Evolutionary conservation across 2,797 vertebrate species (phyloP).

Genomic region (Aratinga solstitialis): DNA sequence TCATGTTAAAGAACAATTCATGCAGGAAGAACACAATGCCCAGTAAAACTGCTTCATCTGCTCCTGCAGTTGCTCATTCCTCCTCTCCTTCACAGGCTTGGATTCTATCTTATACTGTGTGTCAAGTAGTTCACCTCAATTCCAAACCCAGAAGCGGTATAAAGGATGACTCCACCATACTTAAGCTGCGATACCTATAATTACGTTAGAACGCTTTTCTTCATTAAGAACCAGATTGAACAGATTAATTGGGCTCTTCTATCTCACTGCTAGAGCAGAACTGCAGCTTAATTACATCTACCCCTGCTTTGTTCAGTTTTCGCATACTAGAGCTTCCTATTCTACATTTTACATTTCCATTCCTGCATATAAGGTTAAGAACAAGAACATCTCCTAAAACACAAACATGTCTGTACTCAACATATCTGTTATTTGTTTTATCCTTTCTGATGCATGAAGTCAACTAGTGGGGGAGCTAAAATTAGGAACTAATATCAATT

Average conservation of each 20-base stretch:
- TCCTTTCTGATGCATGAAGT: neutral
- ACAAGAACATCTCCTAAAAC: neutral
- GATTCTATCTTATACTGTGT: neutral
- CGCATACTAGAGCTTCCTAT: neutral
- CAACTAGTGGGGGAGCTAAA: neutral
- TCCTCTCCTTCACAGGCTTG: neutral
- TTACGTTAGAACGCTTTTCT: neutral
- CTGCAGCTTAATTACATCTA: neutral
- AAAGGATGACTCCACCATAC: neutral
- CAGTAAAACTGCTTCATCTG: neutral
- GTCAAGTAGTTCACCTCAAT: neutral
- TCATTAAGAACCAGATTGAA: neutral
- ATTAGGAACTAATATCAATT: neutral
- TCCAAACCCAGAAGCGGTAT: neutral
- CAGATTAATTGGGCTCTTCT: neutral
- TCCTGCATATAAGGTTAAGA: neutral
- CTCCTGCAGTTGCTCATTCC: neutral
- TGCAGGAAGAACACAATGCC: neutral
- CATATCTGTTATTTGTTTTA: neutral
- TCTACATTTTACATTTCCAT: neutral
- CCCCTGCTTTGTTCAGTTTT: neutral
- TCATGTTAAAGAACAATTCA: neutral
- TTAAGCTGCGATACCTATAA: neutral
- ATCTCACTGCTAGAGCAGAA: neutral
- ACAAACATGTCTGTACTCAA: neutral